phyloP scores from a whole-genome alignment of 2,888 invertebrate genomes.

The Helobdella robusta region DNA sequence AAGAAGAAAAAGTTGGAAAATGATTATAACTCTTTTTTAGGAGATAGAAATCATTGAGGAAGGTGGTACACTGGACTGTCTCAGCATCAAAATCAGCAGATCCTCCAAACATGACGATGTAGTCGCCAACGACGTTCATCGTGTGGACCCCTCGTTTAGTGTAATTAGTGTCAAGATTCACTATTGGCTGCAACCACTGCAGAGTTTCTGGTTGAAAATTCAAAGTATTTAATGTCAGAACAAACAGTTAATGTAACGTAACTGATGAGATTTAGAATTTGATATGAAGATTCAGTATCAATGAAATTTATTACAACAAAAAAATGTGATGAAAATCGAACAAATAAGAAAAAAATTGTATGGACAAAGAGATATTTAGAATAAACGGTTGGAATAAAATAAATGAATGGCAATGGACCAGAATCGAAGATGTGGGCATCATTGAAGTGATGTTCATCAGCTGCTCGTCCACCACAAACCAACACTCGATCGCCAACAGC shows the following conservation, averaged over 20 bases:
- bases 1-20: too few species aligned
- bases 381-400: neutral
- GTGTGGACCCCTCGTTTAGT: conserved; percentile 42
- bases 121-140: conserved; percentile 38
- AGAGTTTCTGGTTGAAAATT: conserved; percentile 37
- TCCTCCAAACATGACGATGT: conserved; percentile 44
- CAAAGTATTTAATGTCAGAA: neutral
- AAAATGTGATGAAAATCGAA: too few species aligned
- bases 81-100: conserved; percentile 41
- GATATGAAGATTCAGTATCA: too few species aligned
- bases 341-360: too few species aligned
- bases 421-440: conserved; percentile 44
- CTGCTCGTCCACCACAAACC: conserved; percentile 43
- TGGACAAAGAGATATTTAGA: too few species aligned
- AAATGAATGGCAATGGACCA: conserved; percentile 35
- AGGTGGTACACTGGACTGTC: conserved; percentile 41
- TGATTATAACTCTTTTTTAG: neutral
- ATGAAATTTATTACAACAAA: too few species aligned
- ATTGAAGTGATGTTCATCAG: conserved; percentile 40
- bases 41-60: conserved; percentile 31
- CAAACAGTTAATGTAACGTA: neutral
- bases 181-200: conserved; percentile 43
- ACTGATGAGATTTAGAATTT: neutral
- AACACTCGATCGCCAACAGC: conserved; percentile 41
- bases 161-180: conserved; percentile 38